A percentile compares a stretch with the other conserved stretches of the same genome.
Evolutionary conservation across 1,140 invertebrate species (phyloP).

Genomic region (Sipha flava): DNA sequence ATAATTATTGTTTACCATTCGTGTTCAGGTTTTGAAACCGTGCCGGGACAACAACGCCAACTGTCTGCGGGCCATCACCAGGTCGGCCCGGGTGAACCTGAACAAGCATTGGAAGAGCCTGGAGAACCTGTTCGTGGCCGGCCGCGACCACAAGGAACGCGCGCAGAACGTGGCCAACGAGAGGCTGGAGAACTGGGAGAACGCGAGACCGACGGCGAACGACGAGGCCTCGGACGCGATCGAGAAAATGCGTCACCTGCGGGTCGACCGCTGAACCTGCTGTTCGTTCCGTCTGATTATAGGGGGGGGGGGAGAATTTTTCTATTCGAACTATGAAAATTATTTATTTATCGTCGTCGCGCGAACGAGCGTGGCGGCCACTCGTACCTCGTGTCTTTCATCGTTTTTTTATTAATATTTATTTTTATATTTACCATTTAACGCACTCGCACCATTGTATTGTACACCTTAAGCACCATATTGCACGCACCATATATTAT

Average conservation of each 20-base stretch:
- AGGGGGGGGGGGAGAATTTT: neutral
- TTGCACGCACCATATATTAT: neutral
- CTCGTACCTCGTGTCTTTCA: neutral
- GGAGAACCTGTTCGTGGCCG: neutral
- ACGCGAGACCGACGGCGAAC: neutral
- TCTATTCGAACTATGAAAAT: neutral
- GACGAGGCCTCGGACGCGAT: neutral
- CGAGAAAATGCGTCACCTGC: neutral
- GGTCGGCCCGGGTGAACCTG: slow-evolving; percentile 16
- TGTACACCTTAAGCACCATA: neutral
- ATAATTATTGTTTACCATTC: too few relatives aligned
- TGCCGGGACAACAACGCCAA: slow-evolving; percentile 7
- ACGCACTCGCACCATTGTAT: neutral
- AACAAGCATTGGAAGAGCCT: slow-evolving; percentile 26
- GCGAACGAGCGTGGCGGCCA: too few relatives aligned
- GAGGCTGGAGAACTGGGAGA: neutral
- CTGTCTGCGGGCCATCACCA: neutral
- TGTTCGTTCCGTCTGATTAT: too few relatives aligned
- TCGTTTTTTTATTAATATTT: neutral
- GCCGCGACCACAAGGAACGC: neutral
- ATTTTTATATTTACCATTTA: neutral
- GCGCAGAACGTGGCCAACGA: slow-evolving; percentile 15
- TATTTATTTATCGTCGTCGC: too few relatives aligned
- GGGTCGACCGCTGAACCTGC: neutral
- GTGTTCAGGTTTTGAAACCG: neutral